Conservation (phyloP, 2,888 invertebrate genomes). For the Dysmachus trigonus region DNA sequence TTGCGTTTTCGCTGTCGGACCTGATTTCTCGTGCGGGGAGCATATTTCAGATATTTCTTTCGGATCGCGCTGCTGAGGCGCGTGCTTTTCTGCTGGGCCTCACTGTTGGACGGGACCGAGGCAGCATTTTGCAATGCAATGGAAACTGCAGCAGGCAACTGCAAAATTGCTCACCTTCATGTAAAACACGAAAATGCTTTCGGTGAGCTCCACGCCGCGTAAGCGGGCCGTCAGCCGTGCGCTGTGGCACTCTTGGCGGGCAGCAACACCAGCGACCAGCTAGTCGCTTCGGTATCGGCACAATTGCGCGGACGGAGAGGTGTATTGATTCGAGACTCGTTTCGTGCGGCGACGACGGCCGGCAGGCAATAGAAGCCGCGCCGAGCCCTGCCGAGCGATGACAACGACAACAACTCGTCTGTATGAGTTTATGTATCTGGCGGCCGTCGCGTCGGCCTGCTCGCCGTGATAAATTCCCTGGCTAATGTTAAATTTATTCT, state of each 20-base stretch:
- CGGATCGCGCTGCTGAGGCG: neutral
- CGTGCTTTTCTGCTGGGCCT: neutral
- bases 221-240: neutral
- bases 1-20: neutral
- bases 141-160: neutral
- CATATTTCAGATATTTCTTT: neutral
- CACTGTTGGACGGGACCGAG: neutral
- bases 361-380: neutral
- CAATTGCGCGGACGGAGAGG: neutral
- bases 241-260: neutral
- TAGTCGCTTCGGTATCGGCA: neutral
- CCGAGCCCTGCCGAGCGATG: neutral
- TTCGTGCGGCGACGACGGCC: neutral
- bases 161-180: neutral
- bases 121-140: neutral
- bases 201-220: neutral
- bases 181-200: slow-evolving; percentile 36
- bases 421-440: slow-evolving; percentile 13
- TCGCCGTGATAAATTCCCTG: slow-evolving; percentile 17
- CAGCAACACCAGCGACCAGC: neutral
- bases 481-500: slow-evolving; percentile 31
- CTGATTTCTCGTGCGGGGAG: neutral
- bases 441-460: neutral
- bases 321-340: slow-evolving; percentile 33
- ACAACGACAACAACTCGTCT: slow-evolving; percentile 1